Base-by-base conservation (phyloP, 2,113 vertebrate species). In the Patagioenas fasciata region DNA sequence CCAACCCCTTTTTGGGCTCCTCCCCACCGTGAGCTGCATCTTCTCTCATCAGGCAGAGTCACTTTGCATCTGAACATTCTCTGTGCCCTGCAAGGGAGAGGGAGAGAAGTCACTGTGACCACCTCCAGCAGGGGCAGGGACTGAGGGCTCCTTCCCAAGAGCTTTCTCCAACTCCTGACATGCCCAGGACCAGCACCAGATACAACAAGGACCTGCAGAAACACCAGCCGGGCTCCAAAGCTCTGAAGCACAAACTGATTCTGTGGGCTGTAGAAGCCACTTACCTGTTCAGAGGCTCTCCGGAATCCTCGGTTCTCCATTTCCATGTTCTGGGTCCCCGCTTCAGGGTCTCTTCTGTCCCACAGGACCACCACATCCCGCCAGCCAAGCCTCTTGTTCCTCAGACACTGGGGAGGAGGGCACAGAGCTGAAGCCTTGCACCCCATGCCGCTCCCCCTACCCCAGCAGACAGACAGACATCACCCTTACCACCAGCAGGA, bases 221-320 rank as follows among this genome's bases (percentile, higher is more conserved):
- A 40, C 38, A 21, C 11, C 50, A 65, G 38, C 31, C 31, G 24
- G 21, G 31, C 58, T 36, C 17, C 40, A 21, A 29, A 25, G 32
- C 47, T 57, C 20, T 4, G 11, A 51, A 47, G n/a, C n/a, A 29
- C 21, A 66, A 71, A 15, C 9, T 1, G 32, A 17, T 10, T 16
- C 13, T 13, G n/a, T 9, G 34, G 5, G 7, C 15, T 2, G 4
- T 23, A 17, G 56, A n/a, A 10, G 10, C 13, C 81, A 26, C 82
- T 78, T 57, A 47, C 97, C 93, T 97, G 92, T 21, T 86, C 91
- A 50, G 89, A 58, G 7, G 65, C 16, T 9, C 32, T 15, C 77
- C 70, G 50, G 61, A 94, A 94, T 1, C 51, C 93, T 32, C 24
- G 64, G 62, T 94, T 95, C 25, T 96, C 83, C 95, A 97, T 91